Base-by-base conservation (phyloP, 1,140 invertebrate species). In the Hylyphantes graminicola region DNA sequence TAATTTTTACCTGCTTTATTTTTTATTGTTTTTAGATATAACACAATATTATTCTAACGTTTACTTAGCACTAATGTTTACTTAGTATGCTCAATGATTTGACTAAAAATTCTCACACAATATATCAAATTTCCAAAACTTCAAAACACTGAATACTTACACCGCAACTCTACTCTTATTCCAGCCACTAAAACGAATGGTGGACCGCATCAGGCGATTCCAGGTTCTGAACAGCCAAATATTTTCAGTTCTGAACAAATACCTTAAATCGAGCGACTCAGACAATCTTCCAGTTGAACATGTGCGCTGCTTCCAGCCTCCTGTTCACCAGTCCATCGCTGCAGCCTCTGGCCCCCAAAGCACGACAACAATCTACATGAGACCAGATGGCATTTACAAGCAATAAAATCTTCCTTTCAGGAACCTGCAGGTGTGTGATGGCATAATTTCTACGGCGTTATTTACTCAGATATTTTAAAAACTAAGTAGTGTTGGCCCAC, bases 201-300 rank as follows among this genome's bases (percentile, higher is more conserved):
- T 98, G 68, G 98, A 99, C 90, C 93, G 98, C 86, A 98, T 99
- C 87, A 92, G 98, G 73, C 93, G 98, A 79, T 99, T 99, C 90
- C 98, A 99, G 92, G 97, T 99, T 82, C 91, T 99, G 63, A 99
- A 99, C 91, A 98, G 96, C 68, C 98, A 99, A 91, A 98, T 99
- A 84, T 99, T 99, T 91, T 96, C 97, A 19, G 95, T 98, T 63
- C 92, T 99, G 51, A 97, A 98, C 90, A 98, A 99, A 89, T 98
- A 98, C 91, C 91, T 99, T 55, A 96, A 96, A 88, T 94, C 94
- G 51, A 90, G 87, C 79, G 90, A 89, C 53, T 93, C 93, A 85
- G 94, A 96, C 88, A 93, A 94, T 65, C 93, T 95, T 74, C 96
- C 96, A 48, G 96, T 98, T 12, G 97, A 99, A 90, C 97, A 99